Conservation (phyloP, 2,113 vertebrate species). For the Poeciliopsis turrubarensis region DNA sequence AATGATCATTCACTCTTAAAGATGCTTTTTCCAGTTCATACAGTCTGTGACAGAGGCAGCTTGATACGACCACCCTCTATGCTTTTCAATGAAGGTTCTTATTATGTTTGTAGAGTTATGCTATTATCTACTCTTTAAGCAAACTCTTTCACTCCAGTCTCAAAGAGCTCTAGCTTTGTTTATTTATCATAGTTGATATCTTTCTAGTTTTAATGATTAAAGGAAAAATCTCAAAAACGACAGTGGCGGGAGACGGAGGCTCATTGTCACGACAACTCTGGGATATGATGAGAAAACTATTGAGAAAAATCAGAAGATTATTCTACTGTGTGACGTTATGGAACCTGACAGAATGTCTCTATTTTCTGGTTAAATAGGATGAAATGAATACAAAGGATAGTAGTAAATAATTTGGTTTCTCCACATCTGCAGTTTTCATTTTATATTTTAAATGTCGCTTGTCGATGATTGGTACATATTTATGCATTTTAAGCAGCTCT, state of each 20-base stretch:
- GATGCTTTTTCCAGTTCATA: too few relatives aligned
- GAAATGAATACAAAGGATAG: too few relatives aligned
- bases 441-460: background rate
- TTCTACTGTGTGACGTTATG: background rate
- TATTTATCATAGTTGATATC: background rate
- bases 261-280: background rate
- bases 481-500: background rate
- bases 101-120: background rate
- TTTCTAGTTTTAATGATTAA: too few relatives aligned
- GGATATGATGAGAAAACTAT: background rate
- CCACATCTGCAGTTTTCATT: background rate
- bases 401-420: background rate
- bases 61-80: too few relatives aligned
- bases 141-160: background rate
- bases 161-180: background rate
- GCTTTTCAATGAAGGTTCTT: too few relatives aligned
- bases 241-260: background rate
- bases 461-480: background rate
- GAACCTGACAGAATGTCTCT: too few relatives aligned
- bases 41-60: too few relatives aligned
- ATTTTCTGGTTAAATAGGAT: too few relatives aligned
- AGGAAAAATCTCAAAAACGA: background rate
- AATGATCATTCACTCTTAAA: too few relatives aligned
- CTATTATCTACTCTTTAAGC: background rate
- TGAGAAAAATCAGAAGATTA: background rate